Evolutionary conservation across 2,888 invertebrate genomes (phyloP), one percentile per base, ranked within the genome.

Genomic region (Pseudoips prasinana): DNA sequence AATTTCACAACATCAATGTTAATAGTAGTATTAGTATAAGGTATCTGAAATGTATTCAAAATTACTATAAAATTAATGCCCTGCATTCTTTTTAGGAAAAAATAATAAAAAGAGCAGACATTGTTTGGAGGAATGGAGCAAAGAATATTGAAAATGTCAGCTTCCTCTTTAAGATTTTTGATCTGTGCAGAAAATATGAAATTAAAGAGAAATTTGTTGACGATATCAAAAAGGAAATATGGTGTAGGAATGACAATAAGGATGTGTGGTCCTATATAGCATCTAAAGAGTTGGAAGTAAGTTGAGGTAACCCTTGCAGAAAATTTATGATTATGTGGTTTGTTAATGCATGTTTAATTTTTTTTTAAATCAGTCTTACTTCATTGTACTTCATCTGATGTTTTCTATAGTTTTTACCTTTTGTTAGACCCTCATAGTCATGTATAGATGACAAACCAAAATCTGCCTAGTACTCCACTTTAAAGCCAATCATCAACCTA

Each of bases 91-190:
- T 74, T 22, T 46, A 89, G 88, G 83, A 77, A 41, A 85, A 74
- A 44, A 85, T 85, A 41, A 45, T 91, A 8, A 91, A 91, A 60
- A 87, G 91, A 44, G 91, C 91, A 11, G 84, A 89, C 34, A 73
- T 92, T 7, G 83, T 93, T 23, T 93, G 92, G 82, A 89, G 86
- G 32, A 91, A 91, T 70, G 92, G 91, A 6, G 70, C 89, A 10
- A 90, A 91, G 39, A 89, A 88, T 43, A 80, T 93, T 4, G 74
- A 80, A 8, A 84, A 91, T 50, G 72, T 92, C 1, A 74, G 82
- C 10, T 92, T 91, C 42, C 75, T 92, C n/a, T 89, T 92, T 10
- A 89, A 91, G 46, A 53, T 94, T 14, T 79, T 94, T 22, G 89
- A 92, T 25, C 70, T 91, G 17, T 74, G 91, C 7, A 84, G 90